Conservation (phyloP, 2,888 invertebrate genomes). For the Trachelus troglodyta region DNA sequence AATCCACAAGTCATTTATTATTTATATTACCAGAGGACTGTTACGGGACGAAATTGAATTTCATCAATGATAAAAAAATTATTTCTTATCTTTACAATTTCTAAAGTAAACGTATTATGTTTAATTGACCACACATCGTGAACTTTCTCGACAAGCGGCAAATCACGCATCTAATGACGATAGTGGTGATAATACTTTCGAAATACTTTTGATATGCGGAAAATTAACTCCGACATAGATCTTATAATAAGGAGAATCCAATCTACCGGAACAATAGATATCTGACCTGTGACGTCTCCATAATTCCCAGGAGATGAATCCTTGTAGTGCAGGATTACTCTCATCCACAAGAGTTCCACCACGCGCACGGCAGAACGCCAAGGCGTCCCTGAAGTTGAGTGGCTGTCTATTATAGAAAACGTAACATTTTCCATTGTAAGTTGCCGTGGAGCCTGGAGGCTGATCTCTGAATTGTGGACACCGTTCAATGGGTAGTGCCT, state of each 20-base stretch:
- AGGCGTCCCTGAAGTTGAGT: conserved; percentile 81
- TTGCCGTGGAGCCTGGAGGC: conserved; percentile 91
- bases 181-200: not conserved
- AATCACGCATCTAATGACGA: no score
- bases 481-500: conserved; percentile 89
- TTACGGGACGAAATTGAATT: no score
- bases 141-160: no score
- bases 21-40: no score
- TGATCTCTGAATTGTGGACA: conserved; percentile 94
- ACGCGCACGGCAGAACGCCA: conserved; percentile 82
- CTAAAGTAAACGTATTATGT: no score
- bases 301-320: conserved; percentile 94
- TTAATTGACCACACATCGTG: no score
- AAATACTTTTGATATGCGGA: no score
- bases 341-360: conserved; percentile 91
- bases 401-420: conserved; percentile 93
- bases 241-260: not conserved
- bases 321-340: conserved; percentile 92
- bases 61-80: no score
- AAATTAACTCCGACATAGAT: not conserved
- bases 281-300: conserved; percentile 86
- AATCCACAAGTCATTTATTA: no score
- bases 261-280: not conserved
- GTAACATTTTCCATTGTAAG: conserved; percentile 95
- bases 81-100: no score